These are phyloP conservation scores for Opisthograptis luteolata DNA, from an alignment of 2,888 invertebrate genomes.

Conservation along the genomic window DNA sequence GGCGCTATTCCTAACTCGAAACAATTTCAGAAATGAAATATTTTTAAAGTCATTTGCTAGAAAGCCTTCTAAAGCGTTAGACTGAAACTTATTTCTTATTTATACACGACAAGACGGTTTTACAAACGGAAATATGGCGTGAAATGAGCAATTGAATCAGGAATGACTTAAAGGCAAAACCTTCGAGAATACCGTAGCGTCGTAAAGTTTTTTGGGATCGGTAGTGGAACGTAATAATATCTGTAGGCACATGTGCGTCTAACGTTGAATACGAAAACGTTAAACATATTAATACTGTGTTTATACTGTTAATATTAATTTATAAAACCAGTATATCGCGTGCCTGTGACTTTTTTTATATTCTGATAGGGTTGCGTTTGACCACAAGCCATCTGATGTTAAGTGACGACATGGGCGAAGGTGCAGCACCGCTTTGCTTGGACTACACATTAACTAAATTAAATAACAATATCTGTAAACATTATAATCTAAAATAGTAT, in stretches of 20 bases:
- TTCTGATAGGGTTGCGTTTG: no score
- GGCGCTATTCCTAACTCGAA: constrained; percentile 73
- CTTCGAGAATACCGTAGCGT: constrained; percentile 3
- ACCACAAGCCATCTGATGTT: no score
- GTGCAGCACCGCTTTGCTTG: no score
- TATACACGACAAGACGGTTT: constrained; percentile 41
- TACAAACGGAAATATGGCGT: constrained; percentile 31
- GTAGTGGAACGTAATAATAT: neutral
- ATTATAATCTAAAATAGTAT: no score
- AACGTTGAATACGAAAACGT: neutral
- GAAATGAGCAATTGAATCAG: constrained; percentile 31
- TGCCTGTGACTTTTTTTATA: constrained; percentile 3
- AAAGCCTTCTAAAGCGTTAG: constrained; percentile 67
- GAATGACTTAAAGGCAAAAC: constrained; percentile 6
- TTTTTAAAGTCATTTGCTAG: constrained; percentile 79
- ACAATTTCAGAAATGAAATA: constrained; percentile 80
- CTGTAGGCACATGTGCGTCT: neutral
- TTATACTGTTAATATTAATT: constrained; percentile 1
- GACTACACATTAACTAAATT: no score
- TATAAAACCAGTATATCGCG: constrained; percentile 1
- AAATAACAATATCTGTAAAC: no score
- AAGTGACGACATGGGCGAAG: no score
- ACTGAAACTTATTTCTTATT: constrained; percentile 68
- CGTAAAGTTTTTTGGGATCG: constrained; percentile 10
- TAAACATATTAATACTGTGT: constrained; percentile 1